These are phyloP conservation scores for Trichopoda pennipes DNA, from an alignment of 2,888 invertebrate genomes.

Conservation along the genomic window DNA sequence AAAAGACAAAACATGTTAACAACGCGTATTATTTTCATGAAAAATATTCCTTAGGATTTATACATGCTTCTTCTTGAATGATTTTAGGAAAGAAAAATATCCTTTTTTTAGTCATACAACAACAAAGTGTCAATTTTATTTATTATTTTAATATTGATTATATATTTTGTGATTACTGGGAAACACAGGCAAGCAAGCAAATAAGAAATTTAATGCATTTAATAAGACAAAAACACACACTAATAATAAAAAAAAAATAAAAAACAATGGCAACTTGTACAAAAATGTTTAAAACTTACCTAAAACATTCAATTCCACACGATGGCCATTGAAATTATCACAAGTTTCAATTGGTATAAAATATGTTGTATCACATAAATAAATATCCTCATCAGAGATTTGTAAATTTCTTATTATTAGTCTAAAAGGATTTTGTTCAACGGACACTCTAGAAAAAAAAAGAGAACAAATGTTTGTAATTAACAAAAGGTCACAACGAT, in stretches of 20 bases:
- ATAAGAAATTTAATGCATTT: constrained; percentile 15
- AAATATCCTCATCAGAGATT: constrained; percentile 88
- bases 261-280: background rate
- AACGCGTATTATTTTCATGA: constrained; percentile 47
- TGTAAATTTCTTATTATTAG: constrained; percentile 82
- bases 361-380: constrained; percentile 91
- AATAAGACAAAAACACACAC: constrained; percentile 44
- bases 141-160: background rate
- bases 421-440: constrained; percentile 77
- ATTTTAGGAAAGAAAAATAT: background rate
- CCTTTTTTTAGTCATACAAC: too few species aligned
- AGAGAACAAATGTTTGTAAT: background rate
- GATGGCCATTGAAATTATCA: constrained; percentile 86
- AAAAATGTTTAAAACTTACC: constrained; percentile 82
- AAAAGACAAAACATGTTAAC: constrained; percentile 10
- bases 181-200: constrained; percentile 31
- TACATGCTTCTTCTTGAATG: constrained; percentile 43
- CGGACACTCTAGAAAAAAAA: constrained; percentile 72
- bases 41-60: constrained; percentile 55
- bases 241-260: constrained; percentile 11
- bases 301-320: constrained; percentile 87
- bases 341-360: constrained; percentile 88
- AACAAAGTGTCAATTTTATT: background rate
- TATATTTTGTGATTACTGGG: background rate
- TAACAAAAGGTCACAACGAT: too few species aligned